Base-by-base conservation (phyloP, 2,113 vertebrate species). In the Gallinago undulata region DNA sequence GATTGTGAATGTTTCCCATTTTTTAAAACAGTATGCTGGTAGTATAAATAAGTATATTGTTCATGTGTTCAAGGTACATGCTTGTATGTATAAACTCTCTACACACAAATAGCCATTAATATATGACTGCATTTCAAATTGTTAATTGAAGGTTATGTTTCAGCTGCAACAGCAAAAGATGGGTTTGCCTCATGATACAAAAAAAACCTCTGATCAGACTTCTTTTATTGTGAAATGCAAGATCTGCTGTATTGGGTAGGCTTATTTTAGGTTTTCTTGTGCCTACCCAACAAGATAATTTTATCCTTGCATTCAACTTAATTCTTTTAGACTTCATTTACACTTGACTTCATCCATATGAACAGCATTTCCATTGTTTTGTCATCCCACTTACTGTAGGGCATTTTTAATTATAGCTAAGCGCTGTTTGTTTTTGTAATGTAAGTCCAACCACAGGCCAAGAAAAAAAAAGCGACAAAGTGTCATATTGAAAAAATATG, bases 391-490 rank as follows among this genome's bases (percentile, higher is more conserved):
- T 95, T 77, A 89, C 95, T 53, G 63, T 8, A 95, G 87, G 88
- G 94, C 86, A 96, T 87, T 97, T 94, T 92, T 96, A 97, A 96
- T 96, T 95, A 97, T 89, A 96, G 78, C 87, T 97, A 97, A 97
- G 93, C 94, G 83, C 81, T 96, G 84, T 91, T 96, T 97, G 90
- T 67, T 92, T 96, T 95, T 80, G 78, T 89, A 95, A 92, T 89
- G 7, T 37, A 91, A 89, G 78, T 93, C 91, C 83, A 87, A 91
- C 84, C 83, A 92, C 47, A 3, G 87, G 91, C 89, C 80, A 93
- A 85, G n/a, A 25, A 28, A 51, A 31, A 47, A 89, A 84, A 90
- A 92, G 62, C 8, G 22, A 93, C 19, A 0, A 86, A 87, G 86
- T 92, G 93, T 96, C 91, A 92, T 96, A 96, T 56, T 90, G 92